Evolutionary conservation across 1,140 invertebrate genomes (phyloP).

Genomic region (Zaprionus vittiger): DNA sequence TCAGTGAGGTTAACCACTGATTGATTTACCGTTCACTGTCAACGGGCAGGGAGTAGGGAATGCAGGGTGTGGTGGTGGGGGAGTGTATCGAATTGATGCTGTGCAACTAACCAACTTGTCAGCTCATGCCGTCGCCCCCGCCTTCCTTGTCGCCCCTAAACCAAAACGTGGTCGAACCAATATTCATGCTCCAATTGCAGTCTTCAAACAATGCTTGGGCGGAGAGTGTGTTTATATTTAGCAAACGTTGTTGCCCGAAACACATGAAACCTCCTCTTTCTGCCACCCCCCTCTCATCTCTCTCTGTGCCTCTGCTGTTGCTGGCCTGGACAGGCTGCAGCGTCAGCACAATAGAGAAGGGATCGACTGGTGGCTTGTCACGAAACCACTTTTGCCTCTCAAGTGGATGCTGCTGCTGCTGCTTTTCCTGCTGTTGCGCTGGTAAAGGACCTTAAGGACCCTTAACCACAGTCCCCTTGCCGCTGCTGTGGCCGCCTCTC

Average conservation of each 20-base stretch:
- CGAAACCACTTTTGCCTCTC: constrained; percentile 67
- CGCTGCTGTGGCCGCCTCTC: constrained; percentile 12
- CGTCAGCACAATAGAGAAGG: constrained; percentile 70
- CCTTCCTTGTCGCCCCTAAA: background rate
- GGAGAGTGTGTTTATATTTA: constrained; percentile 75
- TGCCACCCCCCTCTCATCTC: background rate
- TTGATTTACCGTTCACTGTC: constrained; percentile 52
- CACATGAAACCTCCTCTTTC: background rate
- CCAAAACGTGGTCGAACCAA: constrained; percentile 45
- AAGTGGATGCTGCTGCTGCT: constrained; percentile 49
- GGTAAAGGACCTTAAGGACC: background rate
- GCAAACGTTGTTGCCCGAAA: constrained; percentile 60
- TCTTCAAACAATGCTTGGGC: constrained; percentile 68
- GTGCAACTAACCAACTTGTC: constrained; percentile 49
- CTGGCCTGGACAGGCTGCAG: constrained; percentile 53
- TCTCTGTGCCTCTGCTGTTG: too few species aligned
- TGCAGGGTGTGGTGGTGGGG: background rate
- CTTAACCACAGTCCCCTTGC: constrained; percentile 21
- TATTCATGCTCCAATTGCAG: constrained; percentile 81
- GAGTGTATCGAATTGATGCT: constrained; percentile 15
- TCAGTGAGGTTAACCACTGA: constrained; percentile 47
- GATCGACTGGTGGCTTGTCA: constrained; percentile 65
- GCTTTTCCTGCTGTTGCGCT: constrained; percentile 13
- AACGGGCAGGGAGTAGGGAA: background rate
- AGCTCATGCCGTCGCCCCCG: constrained; percentile 6